A percentile compares a stretch with the other conserved stretches of the same genome.
phyloP scores from a whole-genome alignment of 2,888 invertebrate genomes.

The Syritta pipiens region DNA sequence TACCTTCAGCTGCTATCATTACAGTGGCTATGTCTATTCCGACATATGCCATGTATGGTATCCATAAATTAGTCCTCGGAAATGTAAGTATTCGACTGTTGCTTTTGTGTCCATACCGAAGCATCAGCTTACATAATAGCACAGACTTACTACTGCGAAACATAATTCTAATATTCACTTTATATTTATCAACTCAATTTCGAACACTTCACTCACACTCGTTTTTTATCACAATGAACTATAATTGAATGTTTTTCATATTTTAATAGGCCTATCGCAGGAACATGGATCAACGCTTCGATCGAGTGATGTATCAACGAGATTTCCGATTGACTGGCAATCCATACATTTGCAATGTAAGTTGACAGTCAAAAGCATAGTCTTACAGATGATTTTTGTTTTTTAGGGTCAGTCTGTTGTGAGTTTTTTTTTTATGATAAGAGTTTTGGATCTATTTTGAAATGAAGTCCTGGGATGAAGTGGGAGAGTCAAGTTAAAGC shows the following conservation, averaged over 20 bases:
- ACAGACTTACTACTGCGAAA: slow-evolving; percentile 56
- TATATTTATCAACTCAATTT: slow-evolving; percentile 1
- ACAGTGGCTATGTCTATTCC: slow-evolving; percentile 82
- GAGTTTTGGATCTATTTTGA: too few species aligned
- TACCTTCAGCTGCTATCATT: slow-evolving; percentile 84
- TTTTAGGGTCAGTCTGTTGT: slow-evolving; percentile 5
- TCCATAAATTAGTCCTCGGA: slow-evolving; percentile 82
- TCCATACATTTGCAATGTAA: slow-evolving; percentile 83
- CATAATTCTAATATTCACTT: slow-evolving; percentile 34
- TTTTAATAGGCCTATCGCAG: slow-evolving; percentile 82
- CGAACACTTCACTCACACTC: background rate
- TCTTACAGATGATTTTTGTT: slow-evolving; percentile 2
- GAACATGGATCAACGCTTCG: slow-evolving; percentile 80
- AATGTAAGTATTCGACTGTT: slow-evolving; percentile 81
- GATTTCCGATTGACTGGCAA: slow-evolving; percentile 83
- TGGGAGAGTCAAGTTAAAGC: too few species aligned
- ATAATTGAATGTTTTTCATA: background rate
- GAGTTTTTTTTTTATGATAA: background rate
- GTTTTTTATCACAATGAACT: background rate
- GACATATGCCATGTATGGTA: slow-evolving; percentile 82
- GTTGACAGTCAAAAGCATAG: slow-evolving; percentile 71
- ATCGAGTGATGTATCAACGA: slow-evolving; percentile 82
- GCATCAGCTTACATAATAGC: slow-evolving; percentile 75
- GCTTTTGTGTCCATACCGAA: background rate
- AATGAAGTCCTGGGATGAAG: too few species aligned